Evolutionary conservation across 2,113 vertebrate species (phyloP).

Genomic region (Poecile atricapillus): DNA sequence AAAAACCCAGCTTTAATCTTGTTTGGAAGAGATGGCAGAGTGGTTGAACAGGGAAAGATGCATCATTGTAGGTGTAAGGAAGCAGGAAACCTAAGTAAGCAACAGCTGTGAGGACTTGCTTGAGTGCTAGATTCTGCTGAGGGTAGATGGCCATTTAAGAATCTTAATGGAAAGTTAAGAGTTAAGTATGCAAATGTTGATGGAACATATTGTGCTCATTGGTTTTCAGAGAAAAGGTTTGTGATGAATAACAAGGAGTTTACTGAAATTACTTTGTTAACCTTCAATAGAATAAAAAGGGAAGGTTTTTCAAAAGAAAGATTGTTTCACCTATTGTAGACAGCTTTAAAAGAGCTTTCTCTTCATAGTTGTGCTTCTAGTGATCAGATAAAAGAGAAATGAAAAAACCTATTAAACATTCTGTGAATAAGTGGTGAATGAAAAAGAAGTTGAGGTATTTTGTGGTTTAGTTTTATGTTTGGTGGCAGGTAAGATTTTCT

Average conservation of each 20-base stretch:
- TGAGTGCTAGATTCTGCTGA: neutral
- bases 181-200: neutral
- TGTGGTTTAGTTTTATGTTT: neutral
- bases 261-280: neutral
- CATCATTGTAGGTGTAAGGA: neutral
- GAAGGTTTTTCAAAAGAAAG: neutral
- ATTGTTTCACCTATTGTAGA: neutral
- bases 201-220: neutral
- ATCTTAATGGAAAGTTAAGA: neutral
- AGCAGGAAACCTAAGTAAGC: neutral
- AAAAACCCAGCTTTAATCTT: accelerated
- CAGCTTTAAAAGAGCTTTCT: neutral
- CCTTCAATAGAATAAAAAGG: neutral
- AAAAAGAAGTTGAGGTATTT: neutral
- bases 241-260: neutral
- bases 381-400: neutral
- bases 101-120: neutral
- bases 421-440: neutral
- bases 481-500: neutral
- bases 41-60: neutral
- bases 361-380: neutral
- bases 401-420: neutral
- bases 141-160: neutral
- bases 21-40: neutral
- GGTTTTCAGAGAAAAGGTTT: neutral